Base-by-base conservation (phyloP, 1,140 invertebrate genomes). In the Anoplolepis gracilipes region DNA sequence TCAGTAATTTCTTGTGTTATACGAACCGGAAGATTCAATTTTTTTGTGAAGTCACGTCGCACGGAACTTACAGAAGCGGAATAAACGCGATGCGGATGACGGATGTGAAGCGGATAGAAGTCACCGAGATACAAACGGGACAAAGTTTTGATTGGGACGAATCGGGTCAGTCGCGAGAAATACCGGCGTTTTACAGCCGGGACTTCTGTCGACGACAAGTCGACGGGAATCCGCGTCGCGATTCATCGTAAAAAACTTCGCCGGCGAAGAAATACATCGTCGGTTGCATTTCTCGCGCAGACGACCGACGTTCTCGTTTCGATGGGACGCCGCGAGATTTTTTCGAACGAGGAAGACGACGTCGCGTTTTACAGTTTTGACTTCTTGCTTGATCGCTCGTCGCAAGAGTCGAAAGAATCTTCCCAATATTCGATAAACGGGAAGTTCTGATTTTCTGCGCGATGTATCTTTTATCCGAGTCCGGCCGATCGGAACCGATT, bases 121-220 rank as follows among this genome's bases (percentile, higher is more conserved):
- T 81, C 53, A 42, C 49, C 2, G n/a, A 25, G 65, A 81, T 70
- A 57, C 46, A 72, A 69, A 42, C 33, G n/a, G 25, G 6, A 28
- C 39, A 69, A 89, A 88, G 84, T 87, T 90, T 89, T 78, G 88
- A 87, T 84, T 79, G 79, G 73, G 65, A 53, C 11, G 36, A 73
- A 81, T 69, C 69, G 53, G 78, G 73, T 84, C 69, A 79, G 76
- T 53, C 33, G 25, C 19, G 49, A 81, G 64, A 85, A 69, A 67
- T 70, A 69, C 75, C n/a, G n/a, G 46, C 64, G 46, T 70, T 81
- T 85, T 85, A 67, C 77, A 59, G 36, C 33, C 30, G 33, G 33
- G 69, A 70, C 75, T 84, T 84, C 67, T 78, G 73, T 85, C 61
- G 55, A 69, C 61, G 79, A 33, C 59, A 79, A 69, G 59, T 65